Conservation (phyloP, 2,797 vertebrate genomes). For the Enteromius afrohamiltoni region DNA sequence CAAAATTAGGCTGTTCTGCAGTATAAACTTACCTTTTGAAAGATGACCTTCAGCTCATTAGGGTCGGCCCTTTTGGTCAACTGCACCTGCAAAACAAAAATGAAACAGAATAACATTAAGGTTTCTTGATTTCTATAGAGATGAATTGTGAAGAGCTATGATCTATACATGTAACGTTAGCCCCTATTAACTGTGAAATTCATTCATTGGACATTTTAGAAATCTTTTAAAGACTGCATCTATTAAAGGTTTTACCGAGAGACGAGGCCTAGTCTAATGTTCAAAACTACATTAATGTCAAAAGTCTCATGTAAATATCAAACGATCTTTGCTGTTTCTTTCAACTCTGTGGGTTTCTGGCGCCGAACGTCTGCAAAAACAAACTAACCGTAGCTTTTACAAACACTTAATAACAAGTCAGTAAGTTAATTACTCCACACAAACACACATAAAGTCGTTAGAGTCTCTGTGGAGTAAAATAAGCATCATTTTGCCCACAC, state of each 20-base stretch:
- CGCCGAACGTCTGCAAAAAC: not conserved
- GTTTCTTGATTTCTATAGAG: not conserved
- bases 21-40: constrained; percentile 86
- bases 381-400: not conserved
- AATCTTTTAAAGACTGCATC: no score
- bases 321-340: not conserved
- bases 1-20: not conserved
- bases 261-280: not conserved
- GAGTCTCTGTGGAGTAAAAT: not conserved
- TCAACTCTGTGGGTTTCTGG: not conserved
- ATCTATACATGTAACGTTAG: no score
- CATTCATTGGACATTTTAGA: not conserved
- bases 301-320: not conserved
- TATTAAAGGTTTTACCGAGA: not conserved
- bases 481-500: constrained; percentile 3
- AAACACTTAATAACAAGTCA: not conserved
- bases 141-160: not conserved
- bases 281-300: not conserved
- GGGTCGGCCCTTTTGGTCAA: constrained; percentile 94
- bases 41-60: constrained; percentile 89
- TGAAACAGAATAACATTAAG: not conserved
- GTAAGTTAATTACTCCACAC: not conserved
- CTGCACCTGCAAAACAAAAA: constrained; percentile 80
- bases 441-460: not conserved
- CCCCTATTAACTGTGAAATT: not conserved